These are phyloP conservation scores for Rhyacichthys aspro DNA, from an alignment of 2,797 vertebrate genomes.

Conservation along the genomic window DNA sequence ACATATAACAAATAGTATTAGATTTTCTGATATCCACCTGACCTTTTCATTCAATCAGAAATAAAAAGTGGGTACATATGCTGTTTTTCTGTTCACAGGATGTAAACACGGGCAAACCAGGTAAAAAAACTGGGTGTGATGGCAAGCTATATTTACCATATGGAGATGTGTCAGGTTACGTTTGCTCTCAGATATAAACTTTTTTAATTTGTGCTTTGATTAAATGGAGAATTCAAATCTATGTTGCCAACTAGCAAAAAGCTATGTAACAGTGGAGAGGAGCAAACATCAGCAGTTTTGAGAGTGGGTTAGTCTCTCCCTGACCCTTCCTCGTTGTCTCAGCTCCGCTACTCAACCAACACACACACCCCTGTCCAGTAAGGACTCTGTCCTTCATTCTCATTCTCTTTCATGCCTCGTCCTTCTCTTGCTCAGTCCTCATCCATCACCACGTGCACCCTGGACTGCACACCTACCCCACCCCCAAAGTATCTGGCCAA, in stretches of 20 bases:
- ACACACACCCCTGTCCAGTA: slow-evolving; percentile 25
- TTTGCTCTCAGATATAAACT: too few relatives aligned
- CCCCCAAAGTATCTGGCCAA: slow-evolving; percentile 29
- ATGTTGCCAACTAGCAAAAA: slow-evolving; percentile 18
- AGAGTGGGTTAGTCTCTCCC: slow-evolving; percentile 66
- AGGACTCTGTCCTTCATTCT: slow-evolving; percentile 77
- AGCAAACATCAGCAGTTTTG: slow-evolving; percentile 76
- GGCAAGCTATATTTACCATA: too few relatives aligned
- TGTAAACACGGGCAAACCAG: too few relatives aligned
- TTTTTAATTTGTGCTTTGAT: too few relatives aligned
- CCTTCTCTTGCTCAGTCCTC: slow-evolving; percentile 69
- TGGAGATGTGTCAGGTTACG: too few relatives aligned
- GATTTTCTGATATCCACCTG: too few relatives aligned
- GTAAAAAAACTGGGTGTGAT: too few relatives aligned
- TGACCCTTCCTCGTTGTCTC: slow-evolving; percentile 78
- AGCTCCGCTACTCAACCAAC: slow-evolving; percentile 38
- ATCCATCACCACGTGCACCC: slow-evolving; percentile 72
- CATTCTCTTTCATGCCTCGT: slow-evolving; percentile 81
- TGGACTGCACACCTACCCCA: slow-evolving; percentile 21
- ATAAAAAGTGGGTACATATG: too few relatives aligned
- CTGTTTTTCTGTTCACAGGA: too few relatives aligned
- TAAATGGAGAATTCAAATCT: neutral
- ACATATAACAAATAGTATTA: too few relatives aligned
- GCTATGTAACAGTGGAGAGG: slow-evolving; percentile 27
- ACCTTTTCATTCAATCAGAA: too few relatives aligned